Evolutionary conservation across 2,888 invertebrate species (phyloP), one percentile per base, ranked within the genome.

Genomic region (Meliscaeva auricollis): DNA sequence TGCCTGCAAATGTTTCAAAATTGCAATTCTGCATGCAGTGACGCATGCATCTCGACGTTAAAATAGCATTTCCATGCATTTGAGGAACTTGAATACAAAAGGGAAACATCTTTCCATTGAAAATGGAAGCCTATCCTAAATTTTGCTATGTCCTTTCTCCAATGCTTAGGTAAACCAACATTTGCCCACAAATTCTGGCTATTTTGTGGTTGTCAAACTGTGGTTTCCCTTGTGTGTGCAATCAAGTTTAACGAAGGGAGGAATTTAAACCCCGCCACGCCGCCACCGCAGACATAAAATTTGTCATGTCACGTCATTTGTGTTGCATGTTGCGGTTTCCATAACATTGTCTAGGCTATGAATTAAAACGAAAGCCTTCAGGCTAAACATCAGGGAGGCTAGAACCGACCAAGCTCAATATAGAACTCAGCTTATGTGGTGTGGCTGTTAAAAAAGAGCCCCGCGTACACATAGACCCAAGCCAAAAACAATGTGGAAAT

Each of bases 211-310:
- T 64, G 83, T 79, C 72, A 58, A 41, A 60, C 41, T 81, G 80
- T 46, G 85, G 85, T 85, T 72, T 85, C 38, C 9, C 17, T 50
- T 76, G 85, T 56, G 76, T 62, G 56, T 7, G 35, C 35, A 85
- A 81, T 81, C 81, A 81, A 64, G 80, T 58, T 66, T 32, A 84
- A 84, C 80, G 66, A 81, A 26, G 26, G 73, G 81, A 80, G 75
- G n/a, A n/a, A n/a, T n/a, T n/a, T 85, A 68, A 56, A 52, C n/a
- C n/a, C n/a, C n/a, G n/a, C n/a, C n/a, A 70, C n/a, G 48, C n/a
- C 44, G 46, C 20, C 58, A 74, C 56, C 74, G 17, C 54, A 41
- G 20, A 13, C 68, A 79, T 74, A 32, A 75, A 66, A 75, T 35
- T 35, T 72, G 52, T 68, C 75, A 75, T 69, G 80, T 80, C 84